A percentile compares a stretch with the other conserved stretches of the same genome.
Conservation (phyloP, 2,113 vertebrate species). For the Ascaphus truei region DNA sequence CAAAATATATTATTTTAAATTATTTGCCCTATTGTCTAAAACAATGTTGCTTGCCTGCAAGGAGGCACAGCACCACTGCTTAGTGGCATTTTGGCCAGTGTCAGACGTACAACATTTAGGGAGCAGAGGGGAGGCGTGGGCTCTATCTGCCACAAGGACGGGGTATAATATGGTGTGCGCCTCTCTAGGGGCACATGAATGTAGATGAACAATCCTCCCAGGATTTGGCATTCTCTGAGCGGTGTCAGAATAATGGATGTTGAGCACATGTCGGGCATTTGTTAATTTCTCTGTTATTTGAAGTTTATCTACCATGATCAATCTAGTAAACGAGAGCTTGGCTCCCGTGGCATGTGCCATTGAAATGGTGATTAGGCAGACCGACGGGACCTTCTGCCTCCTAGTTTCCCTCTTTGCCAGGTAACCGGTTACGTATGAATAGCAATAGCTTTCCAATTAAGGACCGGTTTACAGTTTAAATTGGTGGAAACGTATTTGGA, state of each 20-base stretch:
- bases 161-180: slow-evolving; percentile 95
- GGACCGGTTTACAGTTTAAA: slow-evolving; percentile 48
- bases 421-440: slow-evolving; percentile 59
- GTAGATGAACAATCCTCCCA: slow-evolving; percentile 99
- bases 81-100: neutral
- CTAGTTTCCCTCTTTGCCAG: slow-evolving; percentile 52
- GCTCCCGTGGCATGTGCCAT: slow-evolving; percentile 97
- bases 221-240: slow-evolving; percentile 97
- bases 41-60: no score
- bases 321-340: slow-evolving; percentile 83
- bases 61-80: neutral
- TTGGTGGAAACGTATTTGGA: slow-evolving; percentile 52
- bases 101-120: slow-evolving; percentile 87
- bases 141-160: slow-evolving; percentile 74
- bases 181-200: slow-evolving; percentile 98
- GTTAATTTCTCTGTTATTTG: slow-evolving; percentile 99
- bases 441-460: slow-evolving; percentile 48
- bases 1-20: no score
- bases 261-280: slow-evolving; percentile 99
- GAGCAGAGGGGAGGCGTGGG: slow-evolving; percentile 48
- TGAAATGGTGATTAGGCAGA: slow-evolving; percentile 98
- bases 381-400: slow-evolving; percentile 77
- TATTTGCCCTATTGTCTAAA: no score
- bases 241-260: slow-evolving; percentile 99
- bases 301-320: slow-evolving; percentile 98